Percentiles rank a stretch among this genome's conserved stretches.
Conservation (phyloP, 1,140 invertebrate genomes). For the Drosophila yakuba region DNA sequence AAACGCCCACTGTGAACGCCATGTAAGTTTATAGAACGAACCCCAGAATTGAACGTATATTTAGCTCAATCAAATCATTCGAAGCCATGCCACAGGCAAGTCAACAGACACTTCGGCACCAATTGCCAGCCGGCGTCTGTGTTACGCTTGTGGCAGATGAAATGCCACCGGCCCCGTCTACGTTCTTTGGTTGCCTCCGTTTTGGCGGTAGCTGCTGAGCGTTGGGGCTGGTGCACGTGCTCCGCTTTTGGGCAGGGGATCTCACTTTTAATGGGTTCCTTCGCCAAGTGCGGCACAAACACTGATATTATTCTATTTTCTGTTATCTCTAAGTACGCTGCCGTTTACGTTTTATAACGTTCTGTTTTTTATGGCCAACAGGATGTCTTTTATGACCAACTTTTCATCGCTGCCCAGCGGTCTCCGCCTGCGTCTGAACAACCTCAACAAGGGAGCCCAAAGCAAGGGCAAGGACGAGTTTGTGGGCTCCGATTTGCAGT, state of each 20-base stretch:
- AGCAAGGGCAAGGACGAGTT: slow-evolving; percentile 85
- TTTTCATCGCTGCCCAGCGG: slow-evolving; percentile 88
- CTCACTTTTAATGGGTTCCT: background rate
- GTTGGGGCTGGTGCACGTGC: slow-evolving; percentile 53
- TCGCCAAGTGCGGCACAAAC: slow-evolving; percentile 40
- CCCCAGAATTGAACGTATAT: too few relatives aligned
- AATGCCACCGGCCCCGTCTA: slow-evolving; percentile 35
- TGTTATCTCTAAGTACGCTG: background rate
- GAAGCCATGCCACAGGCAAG: slow-evolving; percentile 60
- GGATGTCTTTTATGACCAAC: slow-evolving; percentile 88
- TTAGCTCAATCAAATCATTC: background rate
- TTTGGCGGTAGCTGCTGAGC: slow-evolving; percentile 37
- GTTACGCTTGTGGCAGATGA: slow-evolving; percentile 79
- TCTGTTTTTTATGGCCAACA: slow-evolving; percentile 4
- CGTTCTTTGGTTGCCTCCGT: slow-evolving; percentile 48
- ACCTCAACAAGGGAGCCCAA: slow-evolving; percentile 65
- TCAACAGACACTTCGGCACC: slow-evolving; percentile 72
- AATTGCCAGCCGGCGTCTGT: slow-evolving; percentile 58
- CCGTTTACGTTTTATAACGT: background rate
- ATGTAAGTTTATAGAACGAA: slow-evolving; percentile 85
- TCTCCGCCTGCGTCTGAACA: slow-evolving; percentile 84
- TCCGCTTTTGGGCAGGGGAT: slow-evolving; percentile 6
- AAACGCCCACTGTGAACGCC: slow-evolving; percentile 95
- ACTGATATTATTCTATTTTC: background rate
- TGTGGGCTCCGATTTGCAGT: slow-evolving; percentile 73